Evolutionary conservation across 2,888 invertebrate genomes (phyloP), one percentile per base, ranked within the genome.

Genomic region (Cremastobaeus sp.): DNA sequence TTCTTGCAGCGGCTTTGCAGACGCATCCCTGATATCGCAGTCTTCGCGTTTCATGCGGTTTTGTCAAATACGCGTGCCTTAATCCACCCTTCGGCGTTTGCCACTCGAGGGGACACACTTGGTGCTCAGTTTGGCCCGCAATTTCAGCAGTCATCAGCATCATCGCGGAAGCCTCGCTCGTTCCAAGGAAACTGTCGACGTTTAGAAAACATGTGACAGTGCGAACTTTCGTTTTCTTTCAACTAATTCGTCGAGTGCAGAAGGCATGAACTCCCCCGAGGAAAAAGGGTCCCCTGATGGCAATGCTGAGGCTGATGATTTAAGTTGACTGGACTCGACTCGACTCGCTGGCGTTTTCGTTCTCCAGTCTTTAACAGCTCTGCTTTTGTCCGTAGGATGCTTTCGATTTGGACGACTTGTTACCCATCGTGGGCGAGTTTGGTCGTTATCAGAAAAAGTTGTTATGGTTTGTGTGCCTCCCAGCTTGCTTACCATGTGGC

Each of bases 401-500:
- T 11, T 91, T 95, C 85, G 95, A 96, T 86, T 90, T 96, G 88
- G 96, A 96, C 84, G 95, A 96, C 83, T 89, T 96, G 65, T 88
- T 96, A 71, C 95, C 94, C 0, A 92, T 93, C 83, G 93, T 97
- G 71, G 97, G 96, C 1, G 96, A 96, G 86, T 96, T 96, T 85
- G 97, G 97, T 45, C 90, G 91, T 32, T 97, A 96, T 87, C 97
- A 97, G 86, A 95, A 95, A 86, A 89, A 94, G 54, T 89, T 96
- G 71, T 89, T 96, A 15, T 95, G 95, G 92, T 90, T 96, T 54
- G 93, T 97, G 66, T 95, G 96, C 82, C 89, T 96, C 73, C 95
- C 96, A 11, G 95, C 96, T 1, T 95, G 96, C 83, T 91, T 97
- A 79, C 95, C 96, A 0, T 96, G 96, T 82, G 96, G 96, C 21